Base-by-base conservation (phyloP, 2,797 vertebrate species). In the Enoplosus armatus region DNA sequence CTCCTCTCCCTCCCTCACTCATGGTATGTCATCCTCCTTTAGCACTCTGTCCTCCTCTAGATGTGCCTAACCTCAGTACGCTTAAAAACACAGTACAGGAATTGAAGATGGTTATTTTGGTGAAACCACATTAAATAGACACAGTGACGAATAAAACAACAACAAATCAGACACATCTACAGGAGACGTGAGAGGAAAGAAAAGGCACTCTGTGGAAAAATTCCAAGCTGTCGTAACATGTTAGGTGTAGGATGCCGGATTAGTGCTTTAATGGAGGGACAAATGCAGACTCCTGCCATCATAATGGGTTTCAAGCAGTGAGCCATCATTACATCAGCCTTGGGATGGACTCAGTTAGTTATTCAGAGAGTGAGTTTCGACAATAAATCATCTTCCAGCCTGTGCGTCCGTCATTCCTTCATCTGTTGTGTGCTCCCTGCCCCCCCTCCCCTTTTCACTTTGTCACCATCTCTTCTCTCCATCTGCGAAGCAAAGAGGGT, bases 241-340 rank as follows among this genome's bases (percentile, higher is more conserved):
- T 94, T 91, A 88, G 87, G 88, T 88, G 81, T 83, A 50, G 77
- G 85, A 85, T 79, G 84, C 77, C 43, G 90, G 90, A 93, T 92
- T 86, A 84, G 78, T 18, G 54, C 66, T 72, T 77, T 82, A 88
- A 91, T 80, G 80, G 79, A 85, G 75, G 82, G 80, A 90, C 82
- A 77, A 88, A 90, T 39, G 43, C 85, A 82, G 89, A 69, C 80
- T 82, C 72, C 72, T 74, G 72, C 77, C 76, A 66, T 78, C 85
- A 60, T 87, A 88, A 92, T 90, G 87, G 85, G 37, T 83, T 83
- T 78, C 27, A 70, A 82, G 78, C 86, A 71, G 86, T 58, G 83
- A 82, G 74, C 71, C 61, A 47, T 91, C 63, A 65, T 90, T 78
- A 65, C 77, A 68, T 86, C 82, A 77, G 83, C 77, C 79, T 47